A percentile compares a stretch with the other conserved stretches of the same genome.
Conservation (phyloP, 2,113 vertebrate genomes). For the Ceuthmochares aereus region DNA sequence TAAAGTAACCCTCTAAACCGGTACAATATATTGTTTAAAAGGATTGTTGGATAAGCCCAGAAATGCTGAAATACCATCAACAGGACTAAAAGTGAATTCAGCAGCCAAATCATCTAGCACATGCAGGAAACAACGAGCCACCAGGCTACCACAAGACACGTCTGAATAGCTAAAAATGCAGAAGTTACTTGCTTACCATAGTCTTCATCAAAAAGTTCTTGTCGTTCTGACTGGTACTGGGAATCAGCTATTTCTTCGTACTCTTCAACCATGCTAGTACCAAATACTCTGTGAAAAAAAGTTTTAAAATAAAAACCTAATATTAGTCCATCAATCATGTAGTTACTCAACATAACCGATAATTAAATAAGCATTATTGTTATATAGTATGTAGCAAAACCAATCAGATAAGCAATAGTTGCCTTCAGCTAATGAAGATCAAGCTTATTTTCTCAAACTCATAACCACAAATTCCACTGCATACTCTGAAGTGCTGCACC, state of each 20-base stretch:
- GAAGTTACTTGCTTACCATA: slow-evolving; percentile 82
- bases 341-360: background rate
- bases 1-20: background rate
- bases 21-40: background rate
- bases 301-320: background rate
- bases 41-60: background rate
- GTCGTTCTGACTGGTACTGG: slow-evolving; percentile 92
- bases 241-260: slow-evolving; percentile 98
- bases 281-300: slow-evolving; percentile 86
- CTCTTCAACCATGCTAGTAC: slow-evolving; percentile 99
- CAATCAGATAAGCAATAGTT: background rate
- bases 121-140: background rate
- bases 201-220: slow-evolving; percentile 94
- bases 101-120: background rate
- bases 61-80: background rate
- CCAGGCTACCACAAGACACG: background rate
- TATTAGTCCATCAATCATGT: background rate
- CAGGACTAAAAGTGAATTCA: background rate
- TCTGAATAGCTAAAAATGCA: background rate
- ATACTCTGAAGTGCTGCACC: background rate
- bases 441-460: background rate
- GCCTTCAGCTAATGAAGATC: background rate
- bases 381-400: background rate
- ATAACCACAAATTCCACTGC: background rate
- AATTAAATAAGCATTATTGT: background rate